Conservation (phyloP, 2,113 vertebrate species). For the Trogon surrucura region DNA sequence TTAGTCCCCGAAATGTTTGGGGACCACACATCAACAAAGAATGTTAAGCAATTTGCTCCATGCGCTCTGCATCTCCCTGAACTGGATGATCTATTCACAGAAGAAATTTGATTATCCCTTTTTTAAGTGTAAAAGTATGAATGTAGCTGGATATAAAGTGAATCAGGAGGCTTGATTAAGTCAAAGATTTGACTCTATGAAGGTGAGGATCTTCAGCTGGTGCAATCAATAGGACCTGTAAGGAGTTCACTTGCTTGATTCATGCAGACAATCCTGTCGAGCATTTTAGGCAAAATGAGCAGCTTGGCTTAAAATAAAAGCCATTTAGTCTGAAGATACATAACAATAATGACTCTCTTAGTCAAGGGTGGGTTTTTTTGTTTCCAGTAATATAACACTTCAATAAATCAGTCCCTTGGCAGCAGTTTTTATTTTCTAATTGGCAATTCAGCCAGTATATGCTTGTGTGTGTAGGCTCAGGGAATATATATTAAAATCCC, state of each 20-base stretch:
- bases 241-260: not conserved
- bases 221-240: not conserved
- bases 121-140: not conserved
- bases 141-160: not conserved
- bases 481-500: not conserved
- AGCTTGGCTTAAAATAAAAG: not conserved
- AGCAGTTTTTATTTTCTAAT: conserved; percentile 25
- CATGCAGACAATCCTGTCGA: not conserved
- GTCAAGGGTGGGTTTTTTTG: not conserved
- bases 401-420: not conserved
- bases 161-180: not conserved
- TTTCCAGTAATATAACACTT: not conserved
- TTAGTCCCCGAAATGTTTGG: not conserved
- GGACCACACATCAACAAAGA: not conserved
- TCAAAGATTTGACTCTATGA: not conserved
- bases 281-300: not conserved
- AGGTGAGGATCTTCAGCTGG: not conserved
- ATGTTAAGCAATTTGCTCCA: rapidly evolving
- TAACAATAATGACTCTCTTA: not conserved
- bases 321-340: not conserved
- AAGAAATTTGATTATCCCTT: not conserved
- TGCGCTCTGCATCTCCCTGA: not conserved
- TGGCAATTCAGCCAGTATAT: not conserved
- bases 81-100: rapidly evolving
- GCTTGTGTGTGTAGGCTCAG: not conserved